Evolutionary conservation across 2,888 invertebrate species (phyloP).

Genomic region (Luperina nickerlii): DNA sequence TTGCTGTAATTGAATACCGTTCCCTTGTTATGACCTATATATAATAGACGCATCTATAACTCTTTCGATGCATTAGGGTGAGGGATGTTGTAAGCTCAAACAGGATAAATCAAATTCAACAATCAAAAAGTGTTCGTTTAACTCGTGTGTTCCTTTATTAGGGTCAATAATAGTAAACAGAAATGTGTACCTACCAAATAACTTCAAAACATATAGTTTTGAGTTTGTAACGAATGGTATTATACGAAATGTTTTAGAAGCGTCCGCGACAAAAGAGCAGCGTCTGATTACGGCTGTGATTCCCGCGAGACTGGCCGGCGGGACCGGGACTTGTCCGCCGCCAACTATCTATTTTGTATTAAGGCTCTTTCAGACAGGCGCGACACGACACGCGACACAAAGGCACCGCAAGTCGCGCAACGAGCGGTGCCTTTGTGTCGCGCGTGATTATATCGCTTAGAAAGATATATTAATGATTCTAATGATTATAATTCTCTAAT

Average conservation of each 20-base stretch:
- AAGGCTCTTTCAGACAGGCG: too few species aligned
- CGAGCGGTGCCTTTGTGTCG: too few species aligned
- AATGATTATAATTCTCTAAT: too few species aligned
- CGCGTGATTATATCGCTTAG: too few species aligned
- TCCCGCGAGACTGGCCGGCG: neutral
- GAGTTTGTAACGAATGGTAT: neutral
- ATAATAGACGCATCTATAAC: neutral
- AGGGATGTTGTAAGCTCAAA: neutral
- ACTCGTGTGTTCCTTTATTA: too few species aligned
- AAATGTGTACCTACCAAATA: neutral
- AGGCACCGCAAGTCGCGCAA: too few species aligned
- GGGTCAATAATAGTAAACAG: neutral
- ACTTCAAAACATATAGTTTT: neutral
- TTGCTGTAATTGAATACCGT: neutral
- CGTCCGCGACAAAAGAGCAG: neutral
- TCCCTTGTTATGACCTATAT: neutral
- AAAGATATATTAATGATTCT: too few species aligned
- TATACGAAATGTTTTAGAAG: neutral
- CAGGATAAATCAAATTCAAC: neutral
- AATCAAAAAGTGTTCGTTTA: neutral
- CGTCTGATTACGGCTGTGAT: neutral
- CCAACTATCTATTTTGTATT: too few species aligned
- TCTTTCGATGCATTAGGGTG: neutral
- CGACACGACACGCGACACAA: too few species aligned
- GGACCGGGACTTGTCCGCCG: neutral